These are phyloP conservation scores for Pristionchus maxplancki DNA, from an alignment of 2,888 invertebrate species.

Conservation along the genomic window DNA sequence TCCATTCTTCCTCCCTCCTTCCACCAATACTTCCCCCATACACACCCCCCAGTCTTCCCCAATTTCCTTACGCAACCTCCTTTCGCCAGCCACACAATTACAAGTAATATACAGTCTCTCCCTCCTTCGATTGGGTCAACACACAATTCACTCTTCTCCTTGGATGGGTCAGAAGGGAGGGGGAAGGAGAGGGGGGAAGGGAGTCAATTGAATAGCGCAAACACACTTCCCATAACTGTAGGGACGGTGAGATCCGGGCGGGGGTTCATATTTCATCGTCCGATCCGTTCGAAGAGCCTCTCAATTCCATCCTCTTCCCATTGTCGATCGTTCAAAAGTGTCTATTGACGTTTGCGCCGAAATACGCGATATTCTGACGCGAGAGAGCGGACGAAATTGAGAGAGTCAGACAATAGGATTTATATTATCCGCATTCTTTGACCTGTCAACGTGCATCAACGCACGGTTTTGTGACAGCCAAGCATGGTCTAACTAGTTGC, in stretches of 20 bases:
- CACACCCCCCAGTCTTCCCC: neutral
- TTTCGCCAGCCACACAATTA: conserved; percentile 12
- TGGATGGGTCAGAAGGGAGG: conserved; percentile 21
- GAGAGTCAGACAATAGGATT: too few relatives aligned
- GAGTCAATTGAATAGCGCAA: conserved; percentile 31
- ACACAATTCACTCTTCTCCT: conserved; percentile 10
- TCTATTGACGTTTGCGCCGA: neutral
- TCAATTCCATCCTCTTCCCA: neutral
- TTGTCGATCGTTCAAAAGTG: neutral
- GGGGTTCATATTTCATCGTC: neutral
- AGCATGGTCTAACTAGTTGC: conserved; percentile 31
- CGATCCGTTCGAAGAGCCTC: neutral
- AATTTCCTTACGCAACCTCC: neutral
- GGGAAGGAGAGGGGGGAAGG: neutral
- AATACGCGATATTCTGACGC: neutral
- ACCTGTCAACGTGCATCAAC: neutral
- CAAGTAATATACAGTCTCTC: conserved; percentile 38
- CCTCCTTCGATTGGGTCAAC: conserved; percentile 44
- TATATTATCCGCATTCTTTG: neutral
- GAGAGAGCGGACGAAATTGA: too few relatives aligned
- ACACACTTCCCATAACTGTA: conserved; percentile 40
- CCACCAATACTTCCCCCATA: neutral
- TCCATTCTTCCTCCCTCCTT: conserved; percentile 20
- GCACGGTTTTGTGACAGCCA: neutral
- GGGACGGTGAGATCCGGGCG: neutral